These are phyloP conservation scores for Salticus scenicus DNA, from an alignment of 2,888 invertebrate species.

Conservation along the genomic window DNA sequence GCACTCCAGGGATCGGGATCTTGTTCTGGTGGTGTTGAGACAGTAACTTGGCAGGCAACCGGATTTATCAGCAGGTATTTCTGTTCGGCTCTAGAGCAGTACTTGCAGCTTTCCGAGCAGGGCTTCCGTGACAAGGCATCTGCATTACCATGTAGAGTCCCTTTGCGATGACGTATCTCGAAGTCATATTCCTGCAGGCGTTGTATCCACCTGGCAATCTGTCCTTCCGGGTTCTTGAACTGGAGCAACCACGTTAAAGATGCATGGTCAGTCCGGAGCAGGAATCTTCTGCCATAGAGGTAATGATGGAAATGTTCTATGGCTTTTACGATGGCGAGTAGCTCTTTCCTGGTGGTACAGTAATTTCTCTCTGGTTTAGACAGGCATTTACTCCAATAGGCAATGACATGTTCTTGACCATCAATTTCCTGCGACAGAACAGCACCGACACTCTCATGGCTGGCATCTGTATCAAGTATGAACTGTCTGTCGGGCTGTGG, in stretches of 20 bases:
- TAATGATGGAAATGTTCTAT: conserved; percentile 1
- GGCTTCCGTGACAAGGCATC: background rate
- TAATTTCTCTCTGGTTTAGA: background rate
- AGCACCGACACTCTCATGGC: background rate
- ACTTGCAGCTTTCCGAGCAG: too few species aligned
- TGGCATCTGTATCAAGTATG: conserved; percentile 14
- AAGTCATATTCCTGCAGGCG: background rate
- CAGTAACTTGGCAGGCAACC: too few species aligned
- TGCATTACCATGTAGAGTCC: background rate
- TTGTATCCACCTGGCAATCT: background rate
- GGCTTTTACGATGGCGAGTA: background rate
- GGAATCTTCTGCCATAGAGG: background rate
- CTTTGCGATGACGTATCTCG: background rate
- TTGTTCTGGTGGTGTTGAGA: too few species aligned
- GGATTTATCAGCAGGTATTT: too few species aligned
- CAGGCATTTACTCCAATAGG: background rate
- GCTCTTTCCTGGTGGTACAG: background rate
- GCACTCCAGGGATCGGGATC: too few species aligned
- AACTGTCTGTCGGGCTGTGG: conserved; percentile 11
- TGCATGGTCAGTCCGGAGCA: background rate
- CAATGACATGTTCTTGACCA: background rate
- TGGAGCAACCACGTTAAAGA: background rate
- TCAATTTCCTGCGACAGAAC: conserved; percentile 18
- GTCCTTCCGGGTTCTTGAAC: background rate
- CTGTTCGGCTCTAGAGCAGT: too few species aligned